Percentiles rank a stretch among this genome's conserved stretches.
Conservation (phyloP, 2,888 invertebrate species). For the Gymnosoma rotundatum region DNA sequence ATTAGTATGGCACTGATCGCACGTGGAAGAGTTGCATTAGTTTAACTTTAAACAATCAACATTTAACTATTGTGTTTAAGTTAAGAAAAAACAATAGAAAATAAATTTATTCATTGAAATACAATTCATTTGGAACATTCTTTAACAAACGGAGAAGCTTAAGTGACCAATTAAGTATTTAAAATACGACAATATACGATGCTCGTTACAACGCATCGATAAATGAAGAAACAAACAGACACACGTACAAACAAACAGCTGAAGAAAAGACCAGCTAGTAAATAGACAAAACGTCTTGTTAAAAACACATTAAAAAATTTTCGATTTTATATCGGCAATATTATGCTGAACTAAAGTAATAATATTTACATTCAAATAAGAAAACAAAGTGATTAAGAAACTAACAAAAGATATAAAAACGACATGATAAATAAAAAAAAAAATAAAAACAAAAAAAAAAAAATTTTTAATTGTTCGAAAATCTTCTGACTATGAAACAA, state of each 20-base stretch:
- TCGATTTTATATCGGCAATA: slow-evolving; percentile 21
- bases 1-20: slow-evolving; percentile 11
- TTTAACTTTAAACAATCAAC: slow-evolving; percentile 26
- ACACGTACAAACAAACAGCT: background rate
- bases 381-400: slow-evolving; percentile 40
- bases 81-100: slow-evolving; percentile 9
- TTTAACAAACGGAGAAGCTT: slow-evolving; percentile 51
- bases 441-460: background rate
- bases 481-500: too few relatives aligned
- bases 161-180: slow-evolving; percentile 63
- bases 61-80: background rate
- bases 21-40: slow-evolving; percentile 14
- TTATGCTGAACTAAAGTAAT: slow-evolving; percentile 14
- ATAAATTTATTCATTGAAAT: slow-evolving; percentile 38
- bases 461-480: too few relatives aligned
- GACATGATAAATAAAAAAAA: background rate
- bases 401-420: background rate
- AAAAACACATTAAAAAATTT: slow-evolving; percentile 31
- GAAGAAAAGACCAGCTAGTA: background rate
- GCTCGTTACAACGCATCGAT: background rate
- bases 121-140: slow-evolving; percentile 37
- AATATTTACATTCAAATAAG: slow-evolving; percentile 29
- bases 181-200: slow-evolving; percentile 59
- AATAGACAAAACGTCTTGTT: slow-evolving; percentile 40
- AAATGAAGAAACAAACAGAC: slow-evolving; percentile 10